These are phyloP conservation scores for Pelosia muscerda DNA, from an alignment of 2,888 invertebrate species.

Conservation along the genomic window DNA sequence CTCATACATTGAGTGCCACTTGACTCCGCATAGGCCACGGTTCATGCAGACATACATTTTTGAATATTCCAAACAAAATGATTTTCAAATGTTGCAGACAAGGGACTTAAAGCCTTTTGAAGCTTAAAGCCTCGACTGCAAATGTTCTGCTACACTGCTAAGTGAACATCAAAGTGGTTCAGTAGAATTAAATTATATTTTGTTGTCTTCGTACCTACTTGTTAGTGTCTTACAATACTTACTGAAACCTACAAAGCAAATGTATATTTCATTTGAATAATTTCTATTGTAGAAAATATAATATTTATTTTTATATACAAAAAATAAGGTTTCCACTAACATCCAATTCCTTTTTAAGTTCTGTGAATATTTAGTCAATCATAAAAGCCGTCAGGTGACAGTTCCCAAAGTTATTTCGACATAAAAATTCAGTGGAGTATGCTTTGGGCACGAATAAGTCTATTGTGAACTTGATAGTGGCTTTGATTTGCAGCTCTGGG, in stretches of 20 bases:
- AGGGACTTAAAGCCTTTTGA: neutral
- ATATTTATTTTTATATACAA: neutral
- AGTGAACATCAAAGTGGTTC: neutral
- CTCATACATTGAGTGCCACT: neutral
- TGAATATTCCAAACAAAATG: neutral
- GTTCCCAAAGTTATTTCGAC: neutral
- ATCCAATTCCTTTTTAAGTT: neutral
- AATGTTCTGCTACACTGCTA: neutral
- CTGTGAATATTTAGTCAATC: neutral
- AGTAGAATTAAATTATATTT: slow-evolving; percentile 9
- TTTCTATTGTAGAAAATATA: neutral
- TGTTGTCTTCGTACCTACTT: neutral
- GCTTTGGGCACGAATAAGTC: neutral
- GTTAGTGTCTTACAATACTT: neutral
- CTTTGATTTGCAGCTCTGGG: neutral
- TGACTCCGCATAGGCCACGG: neutral
- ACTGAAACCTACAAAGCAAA: neutral
- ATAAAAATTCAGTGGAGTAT: neutral
- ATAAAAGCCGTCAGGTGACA: neutral
- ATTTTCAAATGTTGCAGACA: neutral
- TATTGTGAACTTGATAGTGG: neutral
- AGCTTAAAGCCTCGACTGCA: neutral
- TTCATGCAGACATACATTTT: neutral
- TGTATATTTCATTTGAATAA: neutral
- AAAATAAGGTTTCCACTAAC: neutral